A percentile compares a stretch with the other conserved stretches of the same genome.
Evolutionary conservation across 2,888 invertebrate species (phyloP).

Genomic region (Arctia plantaginis): DNA sequence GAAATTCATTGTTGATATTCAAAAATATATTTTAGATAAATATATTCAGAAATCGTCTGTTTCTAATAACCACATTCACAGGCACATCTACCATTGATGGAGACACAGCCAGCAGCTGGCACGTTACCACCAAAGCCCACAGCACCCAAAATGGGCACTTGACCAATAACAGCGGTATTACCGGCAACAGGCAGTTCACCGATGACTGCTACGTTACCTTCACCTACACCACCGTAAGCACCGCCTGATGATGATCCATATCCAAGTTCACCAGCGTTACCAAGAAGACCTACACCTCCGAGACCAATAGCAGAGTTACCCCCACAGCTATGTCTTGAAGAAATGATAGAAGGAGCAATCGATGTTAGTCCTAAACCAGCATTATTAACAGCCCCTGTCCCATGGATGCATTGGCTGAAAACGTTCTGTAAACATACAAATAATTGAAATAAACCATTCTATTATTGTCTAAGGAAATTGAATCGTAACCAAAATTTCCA

Average conservation of each 20-base stretch:
- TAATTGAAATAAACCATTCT: too few species aligned
- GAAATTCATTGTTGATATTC: too few species aligned
- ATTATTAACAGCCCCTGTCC: not conserved
- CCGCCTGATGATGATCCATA: not conserved
- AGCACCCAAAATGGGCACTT: slow-evolving; percentile 58
- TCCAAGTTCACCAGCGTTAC: not conserved
- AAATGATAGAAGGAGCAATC: not conserved
- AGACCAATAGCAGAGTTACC: not conserved
- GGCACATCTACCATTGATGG: slow-evolving; percentile 21
- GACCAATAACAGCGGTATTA: slow-evolving; percentile 35
- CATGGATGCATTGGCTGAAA: slow-evolving; percentile 7
- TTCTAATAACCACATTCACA: slow-evolving; percentile 8
- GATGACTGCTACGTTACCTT: slow-evolving; percentile 49
- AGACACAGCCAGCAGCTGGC: slow-evolving; percentile 25
- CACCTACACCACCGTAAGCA: slow-evolving; percentile 20
- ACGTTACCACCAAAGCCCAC: slow-evolving; percentile 37
- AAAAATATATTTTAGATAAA: too few species aligned
- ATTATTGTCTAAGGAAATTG: too few species aligned
- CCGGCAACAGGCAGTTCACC: slow-evolving; percentile 56
- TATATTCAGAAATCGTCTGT: too few species aligned
- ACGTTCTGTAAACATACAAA: slow-evolving; percentile 3
- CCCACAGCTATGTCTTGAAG: not conserved
- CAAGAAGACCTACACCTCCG: not conserved
- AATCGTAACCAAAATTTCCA: too few species aligned
- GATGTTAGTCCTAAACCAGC: not conserved